Base-by-base conservation (phyloP, 2,113 vertebrate species). In the Cathartes aura region DNA sequence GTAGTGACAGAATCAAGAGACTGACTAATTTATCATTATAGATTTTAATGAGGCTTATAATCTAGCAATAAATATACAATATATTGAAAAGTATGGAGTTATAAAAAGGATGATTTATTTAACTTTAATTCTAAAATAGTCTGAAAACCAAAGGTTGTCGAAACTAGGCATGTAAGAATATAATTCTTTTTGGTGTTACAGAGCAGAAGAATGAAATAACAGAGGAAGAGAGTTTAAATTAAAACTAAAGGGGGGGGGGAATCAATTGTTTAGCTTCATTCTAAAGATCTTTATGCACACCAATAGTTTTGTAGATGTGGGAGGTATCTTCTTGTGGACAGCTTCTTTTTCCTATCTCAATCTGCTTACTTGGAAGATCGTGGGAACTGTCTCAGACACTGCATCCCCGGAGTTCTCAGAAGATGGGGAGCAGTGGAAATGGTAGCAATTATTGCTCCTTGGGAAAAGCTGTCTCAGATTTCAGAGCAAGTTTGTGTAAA, bases 21-120 rank as follows among this genome's bases (percentile, higher is more conserved):
- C 88, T 96, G 96, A 60, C 82, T 98, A 97, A 98, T 98, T 97
- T 97, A 94, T 96, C 89, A 93, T 97, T 93, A 96, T 82, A 94
- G 91, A 86, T 97, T 97, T 98, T 98, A 97, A 98, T 97, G 94
- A 98, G 50, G 85, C 82, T 91, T 98, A 55, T 97, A 97, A 97
- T 97, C 47, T 89, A 96, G 76, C 91, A 96, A 97, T 98, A 98
- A 91, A 95, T 96, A 97, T 83, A 94, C 66, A 92, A 15, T 96
- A 64, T 81, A 97, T 98, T 96, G 68, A 94, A 96, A 83, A 92
- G 23, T 63, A 74, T 56, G 30, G 56, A 53, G 89, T 82, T 94
- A 71, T 93, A 74, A 92, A 98, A 95, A 75, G 71, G 87, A 60
- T 97, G 78, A 94, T 96, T 98, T 97, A 96, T 97, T 95, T 96